A percentile compares a stretch with the other conserved stretches of the same genome.
Conservation (phyloP, 2,888 invertebrate genomes). For the Leptopilina drosophilae region DNA sequence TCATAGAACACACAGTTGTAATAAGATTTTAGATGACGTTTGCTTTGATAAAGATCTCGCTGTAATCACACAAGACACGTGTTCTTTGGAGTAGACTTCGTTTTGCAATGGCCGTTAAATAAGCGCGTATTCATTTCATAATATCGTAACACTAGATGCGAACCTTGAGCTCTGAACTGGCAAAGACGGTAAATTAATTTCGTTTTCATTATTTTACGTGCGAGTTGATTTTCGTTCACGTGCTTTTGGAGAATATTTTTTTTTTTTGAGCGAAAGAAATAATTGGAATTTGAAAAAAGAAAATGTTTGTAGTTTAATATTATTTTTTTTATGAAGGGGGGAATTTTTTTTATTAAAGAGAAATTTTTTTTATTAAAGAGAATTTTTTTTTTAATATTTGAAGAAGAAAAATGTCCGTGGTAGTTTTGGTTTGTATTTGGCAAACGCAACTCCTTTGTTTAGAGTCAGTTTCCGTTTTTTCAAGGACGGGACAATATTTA, state of each 20-base stretch:
- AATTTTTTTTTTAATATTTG: no score
- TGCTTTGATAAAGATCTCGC: background rate
- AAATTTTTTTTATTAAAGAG: no score
- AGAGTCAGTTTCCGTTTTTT: conserved; percentile 4
- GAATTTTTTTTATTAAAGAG: no score
- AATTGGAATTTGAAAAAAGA: no score
- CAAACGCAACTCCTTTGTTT: conserved; percentile 15
- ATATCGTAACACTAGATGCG: conserved; percentile 2
- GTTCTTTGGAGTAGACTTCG: conserved; percentile 4
- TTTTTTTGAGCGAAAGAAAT: no score
- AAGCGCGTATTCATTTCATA: conserved; percentile 18
- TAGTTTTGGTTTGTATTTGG: background rate
- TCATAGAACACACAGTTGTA: background rate
- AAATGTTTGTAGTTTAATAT: no score
- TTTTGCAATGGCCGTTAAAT: conserved; percentile 9
- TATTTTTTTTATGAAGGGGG: no score
- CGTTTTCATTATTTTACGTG: background rate
- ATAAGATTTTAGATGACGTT: conserved; percentile 8
- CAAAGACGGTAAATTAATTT: background rate
- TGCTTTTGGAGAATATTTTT: background rate
- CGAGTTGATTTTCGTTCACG: background rate
- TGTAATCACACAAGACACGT: conserved; percentile 17
- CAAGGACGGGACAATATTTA: background rate
- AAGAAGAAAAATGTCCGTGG: background rate
- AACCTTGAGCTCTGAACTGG: conserved; percentile 14